Percentiles rank a stretch among this genome's conserved stretches.
phyloP scores from a whole-genome alignment of 23 tunicate genomes.

The Ascidia mentula region DNA sequence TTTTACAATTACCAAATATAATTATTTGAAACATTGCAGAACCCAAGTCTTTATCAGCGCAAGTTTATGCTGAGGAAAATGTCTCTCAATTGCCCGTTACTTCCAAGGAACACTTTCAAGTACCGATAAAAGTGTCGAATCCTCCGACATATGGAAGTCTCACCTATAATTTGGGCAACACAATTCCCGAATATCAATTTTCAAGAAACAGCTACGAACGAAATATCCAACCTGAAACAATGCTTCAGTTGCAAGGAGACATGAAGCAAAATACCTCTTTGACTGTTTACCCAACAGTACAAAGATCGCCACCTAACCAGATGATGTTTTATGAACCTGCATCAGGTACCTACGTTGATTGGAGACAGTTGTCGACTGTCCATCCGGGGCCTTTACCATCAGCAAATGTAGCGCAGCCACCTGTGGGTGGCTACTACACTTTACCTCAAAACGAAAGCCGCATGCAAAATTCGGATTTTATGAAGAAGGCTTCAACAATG shows the following conservation, averaged over 20 bases:
- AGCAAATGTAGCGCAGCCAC: not conserved
- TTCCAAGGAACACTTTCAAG: not conserved
- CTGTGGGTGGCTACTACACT: not conserved
- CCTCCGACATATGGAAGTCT: not conserved
- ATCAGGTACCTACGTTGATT: not conserved
- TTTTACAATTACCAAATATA: too few relatives aligned
- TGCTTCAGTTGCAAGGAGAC: too few relatives aligned
- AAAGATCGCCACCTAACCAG: not conserved
- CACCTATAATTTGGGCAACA: too few relatives aligned
- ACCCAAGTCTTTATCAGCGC: not conserved
- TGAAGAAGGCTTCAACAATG: not conserved
- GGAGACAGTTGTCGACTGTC: not conserved
- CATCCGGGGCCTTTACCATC: not conserved
- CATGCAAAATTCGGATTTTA: not conserved
- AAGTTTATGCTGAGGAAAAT: not conserved
- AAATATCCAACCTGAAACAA: too few relatives aligned
- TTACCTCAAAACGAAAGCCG: not conserved
- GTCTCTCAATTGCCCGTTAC: not conserved
- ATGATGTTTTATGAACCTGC: not conserved
- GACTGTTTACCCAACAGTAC: not conserved
- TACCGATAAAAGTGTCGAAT: not conserved
- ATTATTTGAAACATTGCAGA: too few relatives aligned
- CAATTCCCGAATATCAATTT: not conserved
- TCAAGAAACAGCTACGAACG: not conserved
- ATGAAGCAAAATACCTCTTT: not conserved